Evolutionary conservation across 2,797 vertebrate genomes (phyloP).

Genomic region (Acomys russatus): DNA sequence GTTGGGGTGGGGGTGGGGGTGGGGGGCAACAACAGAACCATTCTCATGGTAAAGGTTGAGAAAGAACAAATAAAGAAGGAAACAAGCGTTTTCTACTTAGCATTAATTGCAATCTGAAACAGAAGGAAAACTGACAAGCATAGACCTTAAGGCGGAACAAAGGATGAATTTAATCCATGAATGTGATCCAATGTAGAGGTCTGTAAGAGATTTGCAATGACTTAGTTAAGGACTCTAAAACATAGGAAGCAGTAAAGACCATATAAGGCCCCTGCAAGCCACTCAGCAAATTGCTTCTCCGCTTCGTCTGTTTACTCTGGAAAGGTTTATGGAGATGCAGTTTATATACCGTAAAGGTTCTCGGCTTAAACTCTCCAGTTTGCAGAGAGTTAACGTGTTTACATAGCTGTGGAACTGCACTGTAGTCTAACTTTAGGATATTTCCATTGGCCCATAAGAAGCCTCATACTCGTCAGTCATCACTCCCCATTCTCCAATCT

Average conservation of each 20-base stretch:
- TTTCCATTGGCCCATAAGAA: background rate
- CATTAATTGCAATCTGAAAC: background rate
- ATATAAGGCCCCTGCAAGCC: background rate
- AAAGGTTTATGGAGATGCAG: background rate
- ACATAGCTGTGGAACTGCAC: background rate
- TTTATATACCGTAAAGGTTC: background rate
- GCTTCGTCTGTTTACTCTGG: background rate
- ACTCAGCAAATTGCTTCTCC: background rate
- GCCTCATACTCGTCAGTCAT: background rate
- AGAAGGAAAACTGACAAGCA: background rate
- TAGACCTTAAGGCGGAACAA: background rate
- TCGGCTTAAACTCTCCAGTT: background rate
- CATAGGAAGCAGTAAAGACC: background rate
- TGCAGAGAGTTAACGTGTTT: background rate
- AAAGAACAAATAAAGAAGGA: background rate
- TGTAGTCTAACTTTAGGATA: conserved; percentile 7
- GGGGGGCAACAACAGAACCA: background rate
- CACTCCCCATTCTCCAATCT: background rate
- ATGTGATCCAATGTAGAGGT: background rate
- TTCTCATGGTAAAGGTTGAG: background rate
- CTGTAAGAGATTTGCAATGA: background rate
- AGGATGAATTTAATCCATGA: background rate
- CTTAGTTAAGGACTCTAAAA: background rate
- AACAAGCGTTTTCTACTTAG: background rate
- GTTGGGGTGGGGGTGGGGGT: background rate